Evolutionary conservation across 2,113 vertebrate genomes (phyloP).

Genomic region (Clarias batrachus): DNA sequence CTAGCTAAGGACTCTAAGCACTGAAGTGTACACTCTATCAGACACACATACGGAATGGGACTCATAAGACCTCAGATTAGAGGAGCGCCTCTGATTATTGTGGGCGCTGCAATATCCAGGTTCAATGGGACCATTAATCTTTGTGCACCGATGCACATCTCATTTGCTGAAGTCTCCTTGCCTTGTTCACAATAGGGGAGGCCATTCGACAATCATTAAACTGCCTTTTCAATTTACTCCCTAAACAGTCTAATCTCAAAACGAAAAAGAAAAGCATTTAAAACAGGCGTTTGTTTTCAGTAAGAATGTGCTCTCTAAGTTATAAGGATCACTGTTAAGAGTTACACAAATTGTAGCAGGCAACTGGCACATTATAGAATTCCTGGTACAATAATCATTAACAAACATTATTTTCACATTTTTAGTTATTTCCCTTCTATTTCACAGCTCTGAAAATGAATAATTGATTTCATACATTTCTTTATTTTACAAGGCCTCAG

Average conservation of each 20-base stretch:
- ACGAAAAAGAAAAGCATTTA: not conserved
- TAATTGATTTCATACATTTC: not conserved
- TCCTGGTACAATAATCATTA: not conserved
- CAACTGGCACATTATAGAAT: not conserved
- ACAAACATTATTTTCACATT: not conserved
- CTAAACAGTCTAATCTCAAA: constrained; percentile 30
- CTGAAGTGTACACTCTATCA: constrained; percentile 30
- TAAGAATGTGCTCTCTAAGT: not conserved
- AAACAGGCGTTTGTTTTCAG: not conserved
- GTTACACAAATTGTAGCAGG: not conserved
- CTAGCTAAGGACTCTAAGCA: not conserved
- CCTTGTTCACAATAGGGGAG: constrained; percentile 36
- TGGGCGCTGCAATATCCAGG: constrained; percentile 38
- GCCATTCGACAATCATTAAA: constrained; percentile 34
- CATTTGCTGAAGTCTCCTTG: constrained; percentile 43
- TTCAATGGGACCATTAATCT: constrained; percentile 55
- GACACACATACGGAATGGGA: not conserved
- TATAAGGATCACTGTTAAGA: not conserved
- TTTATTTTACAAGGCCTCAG: not conserved
- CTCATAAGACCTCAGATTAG: constrained; percentile 40
- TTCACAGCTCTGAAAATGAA: not conserved
- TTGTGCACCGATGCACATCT: constrained; percentile 45
- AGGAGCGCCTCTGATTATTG: constrained; percentile 45
- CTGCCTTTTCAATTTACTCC: constrained; percentile 29
- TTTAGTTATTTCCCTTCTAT: not conserved